These are phyloP conservation scores for Fregetta grallaria DNA, from an alignment of 2,113 vertebrate species.

Conservation along the genomic window DNA sequence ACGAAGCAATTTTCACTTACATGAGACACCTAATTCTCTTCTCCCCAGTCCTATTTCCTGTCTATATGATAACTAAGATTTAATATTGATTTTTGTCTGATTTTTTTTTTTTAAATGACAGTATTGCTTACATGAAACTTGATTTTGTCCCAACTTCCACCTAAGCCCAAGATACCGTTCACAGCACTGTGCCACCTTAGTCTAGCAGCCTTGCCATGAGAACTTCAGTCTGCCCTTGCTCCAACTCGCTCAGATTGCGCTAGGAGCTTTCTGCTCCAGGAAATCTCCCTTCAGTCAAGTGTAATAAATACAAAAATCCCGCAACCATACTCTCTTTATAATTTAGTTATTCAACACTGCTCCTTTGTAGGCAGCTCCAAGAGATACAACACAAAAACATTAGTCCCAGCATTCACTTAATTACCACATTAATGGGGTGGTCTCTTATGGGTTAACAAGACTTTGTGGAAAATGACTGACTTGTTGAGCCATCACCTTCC, in stretches of 20 bases:
- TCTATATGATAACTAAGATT: not conserved
- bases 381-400: not conserved
- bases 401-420: not conserved
- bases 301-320: not conserved
- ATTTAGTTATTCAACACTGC: not conserved
- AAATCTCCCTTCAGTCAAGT: not conserved
- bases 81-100: not conserved
- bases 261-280: not conserved
- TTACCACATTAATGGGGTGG: not conserved
- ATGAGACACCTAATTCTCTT: not conserved
- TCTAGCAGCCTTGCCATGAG: not conserved
- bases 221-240: not conserved
- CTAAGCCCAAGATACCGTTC: not conserved
- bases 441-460: not conserved
- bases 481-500: not conserved
- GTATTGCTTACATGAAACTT: not conserved
- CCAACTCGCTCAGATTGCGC: not conserved
- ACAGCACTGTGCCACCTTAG: not conserved
- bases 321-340: not conserved
- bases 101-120: not conserved
- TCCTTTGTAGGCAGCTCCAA: not conserved
- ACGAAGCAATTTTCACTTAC: not conserved
- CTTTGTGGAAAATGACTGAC: not conserved
- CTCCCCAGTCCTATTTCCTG: not conserved
- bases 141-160: not conserved